Evolutionary conservation across 2,797 vertebrate genomes (phyloP).

Genomic region (Ateles fusciceps): DNA sequence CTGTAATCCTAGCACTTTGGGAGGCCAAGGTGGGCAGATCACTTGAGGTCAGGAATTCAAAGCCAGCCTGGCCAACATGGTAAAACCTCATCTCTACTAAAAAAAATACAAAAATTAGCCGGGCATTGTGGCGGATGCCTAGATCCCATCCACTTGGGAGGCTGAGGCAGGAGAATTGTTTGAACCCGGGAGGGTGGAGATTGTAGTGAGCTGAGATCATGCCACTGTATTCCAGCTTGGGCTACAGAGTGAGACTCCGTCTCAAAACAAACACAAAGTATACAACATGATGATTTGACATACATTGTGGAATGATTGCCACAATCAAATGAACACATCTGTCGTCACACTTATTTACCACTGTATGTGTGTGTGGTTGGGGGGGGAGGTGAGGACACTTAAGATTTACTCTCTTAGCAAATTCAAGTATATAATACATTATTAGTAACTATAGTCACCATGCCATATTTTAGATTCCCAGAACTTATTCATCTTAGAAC

Average conservation of each 20-base stretch:
- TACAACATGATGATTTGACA: not conserved
- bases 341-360: not conserved
- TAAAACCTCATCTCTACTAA: not conserved
- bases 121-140: not conserved
- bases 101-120: not conserved
- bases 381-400: not conserved
- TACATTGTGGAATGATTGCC: not conserved
- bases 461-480: not conserved
- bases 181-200: not conserved
- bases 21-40: not conserved
- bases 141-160: not conserved
- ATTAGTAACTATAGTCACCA: not conserved
- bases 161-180: not conserved
- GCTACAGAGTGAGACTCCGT: not conserved
- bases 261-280: not conserved
- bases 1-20: not conserved
- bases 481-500: not conserved
- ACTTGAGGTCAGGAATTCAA: not conserved
- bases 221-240: not conserved
- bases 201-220: not conserved
- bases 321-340: not conserved
- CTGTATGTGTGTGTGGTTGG: not conserved
- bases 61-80: not conserved
- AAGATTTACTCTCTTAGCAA: not conserved
- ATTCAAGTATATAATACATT: not conserved